These are phyloP conservation scores for Prosapia bicincta DNA, from an alignment of 2,888 invertebrate species.

Conservation along the genomic window DNA sequence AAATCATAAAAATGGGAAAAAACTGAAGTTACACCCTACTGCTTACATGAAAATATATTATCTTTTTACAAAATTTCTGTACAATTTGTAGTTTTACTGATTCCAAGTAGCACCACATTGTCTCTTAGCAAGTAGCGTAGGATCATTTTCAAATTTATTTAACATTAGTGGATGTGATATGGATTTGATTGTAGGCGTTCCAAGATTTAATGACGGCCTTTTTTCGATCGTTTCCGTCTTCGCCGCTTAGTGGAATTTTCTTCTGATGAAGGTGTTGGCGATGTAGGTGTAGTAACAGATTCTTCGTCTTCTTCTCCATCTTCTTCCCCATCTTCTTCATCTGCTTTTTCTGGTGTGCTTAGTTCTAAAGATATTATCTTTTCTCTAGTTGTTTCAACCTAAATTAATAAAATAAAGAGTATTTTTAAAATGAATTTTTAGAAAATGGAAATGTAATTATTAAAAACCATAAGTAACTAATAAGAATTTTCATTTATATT, in stretches of 20 bases:
- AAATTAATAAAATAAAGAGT: slow-evolving; percentile 1
- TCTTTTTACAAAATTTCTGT: background rate
- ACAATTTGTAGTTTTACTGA: background rate
- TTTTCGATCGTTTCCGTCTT: slow-evolving; percentile 21
- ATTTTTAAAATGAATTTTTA: background rate
- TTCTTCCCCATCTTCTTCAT: slow-evolving; percentile 22
- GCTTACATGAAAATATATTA: background rate
- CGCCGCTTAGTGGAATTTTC: slow-evolving; percentile 13
- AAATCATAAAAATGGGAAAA: background rate
- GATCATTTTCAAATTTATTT: background rate
- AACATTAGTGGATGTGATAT: background rate
- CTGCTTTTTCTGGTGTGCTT: slow-evolving; percentile 55
- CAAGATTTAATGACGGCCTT: slow-evolving; percentile 8
- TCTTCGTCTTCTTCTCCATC: slow-evolving; percentile 18
- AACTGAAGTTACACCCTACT: background rate
- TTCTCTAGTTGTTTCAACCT: slow-evolving; percentile 89
- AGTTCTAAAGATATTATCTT: slow-evolving; percentile 88
- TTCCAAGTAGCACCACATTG: background rate
- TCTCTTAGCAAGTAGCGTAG: background rate
- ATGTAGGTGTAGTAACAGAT: slow-evolving; percentile 22
- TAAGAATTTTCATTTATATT: no score
- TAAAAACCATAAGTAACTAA: no score
- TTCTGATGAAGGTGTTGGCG: slow-evolving; percentile 11
- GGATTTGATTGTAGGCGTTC: background rate
- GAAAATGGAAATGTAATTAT: no score